phyloP scores from a whole-genome alignment of 2,113 vertebrate genomes.

The Meles meles region DNA sequence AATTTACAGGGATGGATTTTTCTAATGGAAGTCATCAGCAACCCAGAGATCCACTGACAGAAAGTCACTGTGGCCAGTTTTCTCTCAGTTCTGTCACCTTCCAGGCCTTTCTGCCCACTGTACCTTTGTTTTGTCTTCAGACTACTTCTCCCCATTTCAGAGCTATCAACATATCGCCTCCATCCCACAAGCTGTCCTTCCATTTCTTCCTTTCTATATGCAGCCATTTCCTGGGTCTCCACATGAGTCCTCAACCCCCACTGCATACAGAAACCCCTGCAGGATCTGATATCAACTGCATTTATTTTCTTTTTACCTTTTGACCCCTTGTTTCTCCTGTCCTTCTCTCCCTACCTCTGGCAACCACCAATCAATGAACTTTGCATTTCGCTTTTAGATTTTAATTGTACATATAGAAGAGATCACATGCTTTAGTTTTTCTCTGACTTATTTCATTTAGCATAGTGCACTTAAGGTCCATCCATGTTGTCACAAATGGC shows the following conservation, averaged over 20 bases:
- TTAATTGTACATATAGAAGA: not conserved
- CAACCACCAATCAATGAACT: not conserved
- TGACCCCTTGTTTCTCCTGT: not conserved
- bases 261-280: not conserved
- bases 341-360: not conserved
- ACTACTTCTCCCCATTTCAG: not conserved
- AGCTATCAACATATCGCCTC: accelerated
- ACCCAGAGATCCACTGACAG: not conserved
- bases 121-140: not conserved
- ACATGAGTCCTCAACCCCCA: not conserved
- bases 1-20: not conserved
- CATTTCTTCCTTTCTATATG: not conserved
- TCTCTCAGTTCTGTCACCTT: not conserved
- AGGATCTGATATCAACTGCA: not conserved
- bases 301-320: not conserved
- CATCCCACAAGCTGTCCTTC: not conserved
- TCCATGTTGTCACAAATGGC: not conserved
- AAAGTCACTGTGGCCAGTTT: not conserved
- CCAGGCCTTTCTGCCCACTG: accelerated
- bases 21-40: not conserved
- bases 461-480: not conserved
- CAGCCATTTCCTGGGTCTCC: not conserved
- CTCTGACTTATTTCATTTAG: not conserved
- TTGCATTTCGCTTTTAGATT: not conserved
- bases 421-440: not conserved